phyloP scores from a whole-genome alignment of 2,113 vertebrate species.

The Eupsittula cactorum region DNA sequence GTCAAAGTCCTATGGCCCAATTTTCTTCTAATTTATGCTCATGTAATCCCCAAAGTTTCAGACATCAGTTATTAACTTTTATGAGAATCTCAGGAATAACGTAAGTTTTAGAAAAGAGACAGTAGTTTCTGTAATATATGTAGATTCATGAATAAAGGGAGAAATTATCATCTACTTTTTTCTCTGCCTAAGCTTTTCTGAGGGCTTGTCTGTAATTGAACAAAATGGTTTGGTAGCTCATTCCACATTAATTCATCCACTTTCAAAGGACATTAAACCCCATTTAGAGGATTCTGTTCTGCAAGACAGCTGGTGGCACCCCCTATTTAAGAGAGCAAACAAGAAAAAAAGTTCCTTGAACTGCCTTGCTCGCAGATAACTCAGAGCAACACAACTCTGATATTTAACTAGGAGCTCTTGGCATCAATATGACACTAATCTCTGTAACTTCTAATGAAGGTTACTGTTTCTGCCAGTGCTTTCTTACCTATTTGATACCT shows the following conservation, averaged over 20 bases:
- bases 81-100: neutral
- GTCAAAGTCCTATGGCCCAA: neutral
- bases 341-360: neutral
- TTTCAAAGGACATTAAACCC: neutral
- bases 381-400: neutral
- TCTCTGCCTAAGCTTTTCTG: neutral
- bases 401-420: neutral
- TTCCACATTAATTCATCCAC: neutral
- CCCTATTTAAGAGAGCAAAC: neutral
- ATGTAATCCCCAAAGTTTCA: accelerated
- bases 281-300: neutral
- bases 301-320: neutral
- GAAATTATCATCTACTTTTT: neutral
- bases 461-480: neutral
- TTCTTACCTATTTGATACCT: neutral
- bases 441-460: neutral
- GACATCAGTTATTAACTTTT: neutral
- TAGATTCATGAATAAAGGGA: neutral
- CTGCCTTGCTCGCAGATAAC: neutral
- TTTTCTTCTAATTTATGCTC: neutral
- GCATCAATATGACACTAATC: neutral
- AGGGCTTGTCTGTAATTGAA: neutral
- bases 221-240: neutral
- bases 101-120: neutral
- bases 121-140: neutral